Evolutionary conservation across 2,888 invertebrate genomes (phyloP), one percentile per base, ranked within the genome.

Genomic region (Malacosoma neustria): DNA sequence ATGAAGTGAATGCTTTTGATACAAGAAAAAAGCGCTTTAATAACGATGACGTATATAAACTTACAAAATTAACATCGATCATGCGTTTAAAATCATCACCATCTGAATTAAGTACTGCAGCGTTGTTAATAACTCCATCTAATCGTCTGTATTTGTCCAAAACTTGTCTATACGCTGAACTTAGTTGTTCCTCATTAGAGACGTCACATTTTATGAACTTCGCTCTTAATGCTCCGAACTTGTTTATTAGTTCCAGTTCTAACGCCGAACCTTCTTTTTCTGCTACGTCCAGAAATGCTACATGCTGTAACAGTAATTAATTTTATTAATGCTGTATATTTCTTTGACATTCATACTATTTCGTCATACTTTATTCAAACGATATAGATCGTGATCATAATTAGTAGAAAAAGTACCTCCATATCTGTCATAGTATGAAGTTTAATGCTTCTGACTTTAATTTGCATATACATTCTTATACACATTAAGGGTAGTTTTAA

Each of bases 151-250:
- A 84, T 46, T 82, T 84, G 43, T 80, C 70, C 7, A 75, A 35
- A 11, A 80, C 73, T 53, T 70, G 72, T 30, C 54, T 61, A 48
- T 66, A 82, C 22, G 82, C 79, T 0, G 58, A 58, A 4, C 48
- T 43, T 5, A 81, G 69, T 49, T 80, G 71, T 0, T 42, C 47
- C 12, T 73, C 74, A 42, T 76, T 61, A 1, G 79, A 53, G 11
- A 84, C 61, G 48, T 84, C 81, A 44, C 84, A 82, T 61, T 74
- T 73, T 60, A 81, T 79, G 52, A 80, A 84, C 72, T 76, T 84
- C 7, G 76, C 75, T 65, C 52, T 68, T 36, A 82, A 45, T n/a
- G 77, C 72, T 5, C 82, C 82, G 32, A 76, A 82, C 51, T 71
- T 79, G 42, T 52, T 58, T 14, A 58, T 43, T 29, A 84, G 67